Percentiles rank a stretch among this genome's conserved stretches.
Conservation (phyloP, 2,113 vertebrate genomes). For the Chelonoidis abingdonii region DNA sequence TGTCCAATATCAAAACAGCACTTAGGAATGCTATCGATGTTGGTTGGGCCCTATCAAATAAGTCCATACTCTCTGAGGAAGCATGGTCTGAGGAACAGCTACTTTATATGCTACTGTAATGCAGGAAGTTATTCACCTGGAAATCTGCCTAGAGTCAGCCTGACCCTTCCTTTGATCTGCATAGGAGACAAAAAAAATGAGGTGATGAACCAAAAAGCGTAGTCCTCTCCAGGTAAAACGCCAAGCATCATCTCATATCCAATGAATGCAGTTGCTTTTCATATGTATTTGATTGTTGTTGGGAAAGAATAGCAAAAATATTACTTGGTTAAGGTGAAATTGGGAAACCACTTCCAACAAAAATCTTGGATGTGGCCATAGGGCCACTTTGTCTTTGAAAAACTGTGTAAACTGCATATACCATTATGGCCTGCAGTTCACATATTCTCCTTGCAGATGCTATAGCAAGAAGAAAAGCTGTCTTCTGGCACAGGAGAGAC, state of each 20-base stretch:
- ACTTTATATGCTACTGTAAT: neutral
- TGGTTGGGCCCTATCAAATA: neutral
- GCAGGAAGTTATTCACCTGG: neutral
- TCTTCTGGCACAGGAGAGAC: neutral
- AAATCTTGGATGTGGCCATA: neutral
- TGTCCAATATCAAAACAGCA: neutral
- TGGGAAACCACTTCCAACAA: neutral
- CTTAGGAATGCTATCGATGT: neutral
- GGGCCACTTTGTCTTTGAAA: neutral
- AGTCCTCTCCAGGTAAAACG: neutral
- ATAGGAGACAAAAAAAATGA: neutral
- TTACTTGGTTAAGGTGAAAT: neutral
- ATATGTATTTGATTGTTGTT: neutral
- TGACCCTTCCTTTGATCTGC: neutral
- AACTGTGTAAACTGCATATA: neutral
- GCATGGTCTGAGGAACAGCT: neutral
- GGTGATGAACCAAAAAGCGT: neutral
- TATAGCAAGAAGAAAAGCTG: neutral
- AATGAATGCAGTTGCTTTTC: neutral
- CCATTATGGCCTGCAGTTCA: neutral
- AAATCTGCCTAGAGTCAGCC: neutral
- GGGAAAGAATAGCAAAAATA: neutral
- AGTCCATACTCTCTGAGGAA: neutral
- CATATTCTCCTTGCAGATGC: neutral
- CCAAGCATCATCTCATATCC: neutral